phyloP scores from a whole-genome alignment of 2,888 invertebrate species.

The Rhimphoctona megacephalus region DNA sequence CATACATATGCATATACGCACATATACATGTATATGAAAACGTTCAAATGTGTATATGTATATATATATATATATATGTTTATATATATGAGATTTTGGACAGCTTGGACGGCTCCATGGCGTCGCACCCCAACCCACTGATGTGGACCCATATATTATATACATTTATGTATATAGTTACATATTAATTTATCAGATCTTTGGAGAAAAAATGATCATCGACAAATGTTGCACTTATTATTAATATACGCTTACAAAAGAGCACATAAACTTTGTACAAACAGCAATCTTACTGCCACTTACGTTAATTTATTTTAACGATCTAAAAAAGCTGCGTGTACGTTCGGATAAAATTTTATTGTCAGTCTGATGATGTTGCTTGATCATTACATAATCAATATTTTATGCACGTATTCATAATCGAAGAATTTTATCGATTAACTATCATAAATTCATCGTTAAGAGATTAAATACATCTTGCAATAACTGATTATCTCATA shows the following conservation, averaged over 20 bases:
- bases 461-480: constrained; percentile 36
- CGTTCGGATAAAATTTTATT: constrained; percentile 7
- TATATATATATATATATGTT: too few relatives aligned
- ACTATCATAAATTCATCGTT: constrained; percentile 21
- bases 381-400: constrained; percentile 13
- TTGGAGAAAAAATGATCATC: constrained; percentile 35
- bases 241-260: neutral
- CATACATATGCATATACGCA: constrained; percentile 3
- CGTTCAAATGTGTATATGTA: neutral
- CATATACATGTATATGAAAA: neutral
- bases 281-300: constrained; percentile 37
- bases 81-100: constrained; percentile 1
- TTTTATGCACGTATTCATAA: constrained; percentile 6
- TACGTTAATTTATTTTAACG: constrained; percentile 23
- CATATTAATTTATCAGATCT: neutral
- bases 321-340: neutral
- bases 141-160: neutral
- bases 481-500: constrained; percentile 19
- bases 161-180: neutral
- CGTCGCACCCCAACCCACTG: neutral
- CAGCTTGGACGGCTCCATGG: constrained; percentile 10
- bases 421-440: neutral
- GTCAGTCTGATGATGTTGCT: neutral
- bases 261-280: neutral
- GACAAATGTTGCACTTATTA: neutral